Base-by-base conservation (phyloP, 2,113 vertebrate species). In the Pachypanchax playfairii region DNA sequence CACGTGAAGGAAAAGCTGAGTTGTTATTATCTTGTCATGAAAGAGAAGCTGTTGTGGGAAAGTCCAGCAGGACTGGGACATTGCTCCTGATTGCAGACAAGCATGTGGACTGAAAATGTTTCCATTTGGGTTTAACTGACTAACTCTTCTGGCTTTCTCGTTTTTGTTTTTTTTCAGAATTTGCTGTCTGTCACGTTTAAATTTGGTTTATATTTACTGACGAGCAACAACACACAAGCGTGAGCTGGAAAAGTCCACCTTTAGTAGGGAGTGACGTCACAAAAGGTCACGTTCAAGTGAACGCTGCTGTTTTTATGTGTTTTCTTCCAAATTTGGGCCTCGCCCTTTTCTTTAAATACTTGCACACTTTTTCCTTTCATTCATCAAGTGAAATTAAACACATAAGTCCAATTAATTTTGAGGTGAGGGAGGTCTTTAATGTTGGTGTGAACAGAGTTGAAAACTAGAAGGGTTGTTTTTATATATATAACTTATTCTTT, bases 61-160 rank as follows among this genome's bases (percentile, higher is more conserved):
- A 64, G 65, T 75, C 48, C 48, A 71, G 48, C 73, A 70, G 50
- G 12, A 43, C 38, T 41, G 29, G 59, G 57, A 71, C 43, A 51
- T 18, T 59, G 21, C n/a, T 64, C 74, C 84, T 85, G 76, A 80
- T 85, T 80, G 84, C 58, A 82, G 64, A 79, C 57, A 20, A 70
- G 68, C 43, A 49, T 20, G 67, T 70, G 64, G 51, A 52, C 24
- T 56, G 4, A 49, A 56, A 41, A 49, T 22, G 33, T 70, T 76
- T 73, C 48, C 47, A 25, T 62, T 68, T 52, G 41, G 31, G 31
- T 20, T 24, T 22, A 20, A 22, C 22, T 35, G 49, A 51, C 42
- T 41, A 38, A 36, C 24, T 22, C 15, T 12, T 65, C 41, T 39
- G 41, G 38, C 52, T 43, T 28, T 21, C 15, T n/a, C n/a, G n/a